Conservation (phyloP, 2,797 vertebrate species). For the Phrynocephalus guinanensis region DNA sequence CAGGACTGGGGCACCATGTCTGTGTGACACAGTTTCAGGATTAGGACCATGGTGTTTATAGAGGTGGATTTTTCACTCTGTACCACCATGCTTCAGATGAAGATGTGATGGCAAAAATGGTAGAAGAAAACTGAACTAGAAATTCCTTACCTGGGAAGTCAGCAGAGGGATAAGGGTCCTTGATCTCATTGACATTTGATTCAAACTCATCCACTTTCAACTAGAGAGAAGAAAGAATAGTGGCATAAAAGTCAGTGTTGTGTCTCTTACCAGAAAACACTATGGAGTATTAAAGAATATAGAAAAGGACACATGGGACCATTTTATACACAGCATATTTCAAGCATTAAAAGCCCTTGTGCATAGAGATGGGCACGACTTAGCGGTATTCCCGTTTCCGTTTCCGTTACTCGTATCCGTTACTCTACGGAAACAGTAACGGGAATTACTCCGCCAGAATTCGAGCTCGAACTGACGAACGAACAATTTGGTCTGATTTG, state of each 20-base stretch:
- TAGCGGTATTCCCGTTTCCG: too few relatives aligned
- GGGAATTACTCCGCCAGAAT: too few relatives aligned
- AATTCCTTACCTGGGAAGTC: slow-evolving; percentile 92
- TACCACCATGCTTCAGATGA: not conserved
- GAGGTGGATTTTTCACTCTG: not conserved
- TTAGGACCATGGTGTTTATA: not conserved
- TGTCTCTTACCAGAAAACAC: too few relatives aligned
- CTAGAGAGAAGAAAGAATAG: slow-evolving; percentile 78
- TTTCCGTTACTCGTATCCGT: too few relatives aligned
- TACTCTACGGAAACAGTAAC: too few relatives aligned
- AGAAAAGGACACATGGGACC: not conserved
- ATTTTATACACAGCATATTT: not conserved
- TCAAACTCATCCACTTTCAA: slow-evolving; percentile 98
- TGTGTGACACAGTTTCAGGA: not conserved
- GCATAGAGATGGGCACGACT: too few relatives aligned
- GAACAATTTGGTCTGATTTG: too few relatives aligned
- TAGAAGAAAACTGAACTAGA: slow-evolving; percentile 1
- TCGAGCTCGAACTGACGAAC: too few relatives aligned
- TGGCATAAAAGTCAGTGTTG: too few relatives aligned
- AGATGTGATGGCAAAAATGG: not conserved
- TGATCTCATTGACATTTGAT: slow-evolving; percentile 97
- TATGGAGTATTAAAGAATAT: too few relatives aligned
- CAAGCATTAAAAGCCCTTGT: not conserved
- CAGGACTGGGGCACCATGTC: not conserved
- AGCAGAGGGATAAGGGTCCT: slow-evolving; percentile 96